Base-by-base conservation (phyloP, 92 coral and sea anemone species). In the Porites evermanni region DNA sequence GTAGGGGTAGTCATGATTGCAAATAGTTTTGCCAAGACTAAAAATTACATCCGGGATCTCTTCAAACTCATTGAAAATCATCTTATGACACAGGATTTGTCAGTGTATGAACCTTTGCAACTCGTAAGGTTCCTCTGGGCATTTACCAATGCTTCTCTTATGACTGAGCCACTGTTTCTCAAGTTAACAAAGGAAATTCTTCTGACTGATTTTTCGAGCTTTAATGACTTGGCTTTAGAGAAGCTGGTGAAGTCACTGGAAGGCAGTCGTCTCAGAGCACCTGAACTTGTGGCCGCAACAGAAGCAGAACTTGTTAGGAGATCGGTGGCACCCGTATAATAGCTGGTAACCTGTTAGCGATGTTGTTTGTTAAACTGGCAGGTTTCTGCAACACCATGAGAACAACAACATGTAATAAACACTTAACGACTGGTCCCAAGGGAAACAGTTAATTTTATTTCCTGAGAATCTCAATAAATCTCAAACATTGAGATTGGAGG, bases 271-370 rank as follows among this genome's bases (percentile, higher is more conserved):
- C 85, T 77, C 24, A 70, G 77, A 29, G 84, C 94, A 1, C 93
- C 92, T 13, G 77, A 94, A 65, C 94, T 94, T 72, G 98, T 93
- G 8, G 85, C 91, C 26, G 91, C 84, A 51, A 89, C 86, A 1
- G 98, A 94, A 86, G 91, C 89, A 1, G 98, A 94, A 67, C 91
- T 94, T 71, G 86, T 94, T 65, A 90, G 89, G 64, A 88, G 96
- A 86, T 86, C 94, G n/a, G 92, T 81, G 47, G 87, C 83, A 59
- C 77, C 21, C 5, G 69, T 14, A 11, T 74, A 44, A 83, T 16
- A 8, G 38, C 6, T n/a, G 21, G 2, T 1, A 17, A 12, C 4
- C 21, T 50, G 47, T 79, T 38, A 38, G 47, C 47, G 0, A 4
- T 38, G 6, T 38, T 38, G 47, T 38, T 4, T 38, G 47, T 29